These are phyloP conservation scores for Rhamnusium bicolor DNA, from an alignment of 2,888 invertebrate genomes.

Conservation along the genomic window DNA sequence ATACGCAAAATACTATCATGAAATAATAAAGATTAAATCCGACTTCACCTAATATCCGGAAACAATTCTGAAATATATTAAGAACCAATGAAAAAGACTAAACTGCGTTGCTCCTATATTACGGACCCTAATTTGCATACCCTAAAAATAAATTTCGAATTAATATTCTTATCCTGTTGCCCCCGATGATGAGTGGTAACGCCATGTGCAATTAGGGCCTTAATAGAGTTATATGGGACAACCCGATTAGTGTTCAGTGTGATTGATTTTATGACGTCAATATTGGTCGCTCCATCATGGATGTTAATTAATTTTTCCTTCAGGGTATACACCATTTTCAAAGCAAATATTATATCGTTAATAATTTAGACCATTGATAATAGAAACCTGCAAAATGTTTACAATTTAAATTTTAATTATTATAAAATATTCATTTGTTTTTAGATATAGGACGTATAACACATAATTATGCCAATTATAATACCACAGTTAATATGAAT, in stretches of 20 bases:
- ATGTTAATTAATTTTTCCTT: slow-evolving; percentile 53
- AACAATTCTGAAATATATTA: background rate
- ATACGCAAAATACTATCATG: too few relatives aligned
- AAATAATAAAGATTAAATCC: too few relatives aligned
- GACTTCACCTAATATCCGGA: too few relatives aligned
- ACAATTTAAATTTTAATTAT: background rate
- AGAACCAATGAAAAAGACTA: background rate
- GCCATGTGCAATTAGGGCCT: slow-evolving; percentile 60
- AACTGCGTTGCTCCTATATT: slow-evolving; percentile 4
- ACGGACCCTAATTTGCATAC: slow-evolving; percentile 14
- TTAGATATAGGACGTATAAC: background rate
- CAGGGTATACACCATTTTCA: slow-evolving; percentile 24
- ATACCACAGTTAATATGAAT: background rate
- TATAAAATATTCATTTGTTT: background rate
- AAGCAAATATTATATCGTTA: slow-evolving; percentile 27
- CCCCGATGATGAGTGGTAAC: slow-evolving; percentile 40
- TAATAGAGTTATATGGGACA: slow-evolving; percentile 62
- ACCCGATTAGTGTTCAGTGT: slow-evolving; percentile 62
- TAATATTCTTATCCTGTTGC: slow-evolving; percentile 32
- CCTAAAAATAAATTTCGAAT: slow-evolving; percentile 31
- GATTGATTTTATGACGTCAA: slow-evolving; percentile 66
- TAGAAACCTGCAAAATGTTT: background rate
- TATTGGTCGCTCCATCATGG: slow-evolving; percentile 47
- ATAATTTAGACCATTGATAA: background rate
- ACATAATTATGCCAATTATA: background rate